These are phyloP conservation scores for Diplodus sargus DNA, from an alignment of 2,797 vertebrate species.

Conservation along the genomic window DNA sequence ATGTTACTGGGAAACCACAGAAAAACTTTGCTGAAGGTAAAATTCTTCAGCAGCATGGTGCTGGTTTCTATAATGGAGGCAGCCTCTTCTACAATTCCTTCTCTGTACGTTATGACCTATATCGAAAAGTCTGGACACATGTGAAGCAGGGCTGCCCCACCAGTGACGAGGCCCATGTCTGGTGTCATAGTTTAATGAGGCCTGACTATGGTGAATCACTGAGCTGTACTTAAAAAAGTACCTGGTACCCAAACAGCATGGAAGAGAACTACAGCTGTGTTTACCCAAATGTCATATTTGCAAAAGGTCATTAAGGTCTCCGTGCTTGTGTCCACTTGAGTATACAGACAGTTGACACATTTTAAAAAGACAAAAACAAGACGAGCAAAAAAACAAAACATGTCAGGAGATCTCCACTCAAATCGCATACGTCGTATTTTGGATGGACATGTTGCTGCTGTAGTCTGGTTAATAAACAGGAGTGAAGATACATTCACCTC, in stretches of 20 bases:
- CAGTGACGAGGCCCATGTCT: neutral
- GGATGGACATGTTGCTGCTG: neutral
- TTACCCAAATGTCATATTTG: neutral
- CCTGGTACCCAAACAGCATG: neutral
- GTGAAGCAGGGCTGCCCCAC: neutral
- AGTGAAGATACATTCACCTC: too few species aligned
- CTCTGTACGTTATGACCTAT: slow-evolving; percentile 2
- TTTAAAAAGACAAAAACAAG: too few species aligned
- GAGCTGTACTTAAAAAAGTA: too few species aligned
- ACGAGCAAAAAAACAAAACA: too few species aligned
- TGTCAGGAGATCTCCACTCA: neutral
- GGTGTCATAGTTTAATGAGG: neutral
- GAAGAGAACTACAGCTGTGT: neutral
- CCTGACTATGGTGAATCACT: neutral
- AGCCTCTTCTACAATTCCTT: neutral
- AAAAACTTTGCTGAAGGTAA: slow-evolving; percentile 5
- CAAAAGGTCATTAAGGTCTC: neutral
- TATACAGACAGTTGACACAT: neutral
- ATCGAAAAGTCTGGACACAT: slow-evolving; percentile 5
- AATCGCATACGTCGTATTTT: neutral
- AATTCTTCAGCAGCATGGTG: neutral
- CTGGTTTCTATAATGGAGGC: neutral
- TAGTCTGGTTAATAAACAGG: neutral
- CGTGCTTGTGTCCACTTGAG: neutral
- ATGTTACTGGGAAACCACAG: neutral